A percentile compares a stretch with the other conserved stretches of the same genome.
Evolutionary conservation across 2,797 vertebrate genomes (phyloP).

Genomic region (Silurus lanzhouensis): DNA sequence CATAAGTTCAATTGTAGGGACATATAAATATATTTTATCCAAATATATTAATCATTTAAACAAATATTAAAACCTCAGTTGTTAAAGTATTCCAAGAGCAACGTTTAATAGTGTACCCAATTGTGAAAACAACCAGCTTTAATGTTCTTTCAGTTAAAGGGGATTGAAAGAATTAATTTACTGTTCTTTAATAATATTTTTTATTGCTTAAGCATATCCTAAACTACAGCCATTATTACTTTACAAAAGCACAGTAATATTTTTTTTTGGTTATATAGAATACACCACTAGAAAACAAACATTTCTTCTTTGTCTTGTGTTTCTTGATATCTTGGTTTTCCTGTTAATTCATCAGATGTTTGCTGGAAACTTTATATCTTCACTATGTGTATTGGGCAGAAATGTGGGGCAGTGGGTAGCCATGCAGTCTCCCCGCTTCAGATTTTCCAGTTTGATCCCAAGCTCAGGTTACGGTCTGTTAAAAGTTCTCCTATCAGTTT

Average conservation of each 20-base stretch:
- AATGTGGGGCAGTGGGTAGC: not conserved
- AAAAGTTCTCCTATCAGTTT: not conserved
- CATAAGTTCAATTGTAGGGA: not conserved
- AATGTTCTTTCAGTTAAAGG: not conserved
- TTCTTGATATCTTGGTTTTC: not conserved
- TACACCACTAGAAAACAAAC: not conserved
- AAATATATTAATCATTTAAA: conserved; percentile 6
- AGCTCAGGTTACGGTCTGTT: not conserved
- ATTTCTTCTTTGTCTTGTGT: not conserved
- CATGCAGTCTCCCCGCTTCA: not conserved
- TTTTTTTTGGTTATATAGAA: not conserved
- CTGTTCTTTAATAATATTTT: not conserved
- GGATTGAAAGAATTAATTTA: not conserved
- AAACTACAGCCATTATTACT: not conserved
- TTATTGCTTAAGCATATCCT: not conserved
- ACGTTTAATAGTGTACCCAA: not conserved
- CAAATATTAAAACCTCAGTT: conserved; percentile 1
- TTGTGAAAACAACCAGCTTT: conserved; percentile 2
- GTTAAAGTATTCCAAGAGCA: not conserved
- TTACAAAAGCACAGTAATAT: not conserved
- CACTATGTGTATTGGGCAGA: not conserved
- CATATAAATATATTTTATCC: conserved; percentile 21
- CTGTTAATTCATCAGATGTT: not conserved
- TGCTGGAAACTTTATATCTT: not conserved
- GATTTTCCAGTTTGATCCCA: not conserved